Evolutionary conservation across 2,113 vertebrate genomes (phyloP).

Genomic region (Atherinomorus stipes): DNA sequence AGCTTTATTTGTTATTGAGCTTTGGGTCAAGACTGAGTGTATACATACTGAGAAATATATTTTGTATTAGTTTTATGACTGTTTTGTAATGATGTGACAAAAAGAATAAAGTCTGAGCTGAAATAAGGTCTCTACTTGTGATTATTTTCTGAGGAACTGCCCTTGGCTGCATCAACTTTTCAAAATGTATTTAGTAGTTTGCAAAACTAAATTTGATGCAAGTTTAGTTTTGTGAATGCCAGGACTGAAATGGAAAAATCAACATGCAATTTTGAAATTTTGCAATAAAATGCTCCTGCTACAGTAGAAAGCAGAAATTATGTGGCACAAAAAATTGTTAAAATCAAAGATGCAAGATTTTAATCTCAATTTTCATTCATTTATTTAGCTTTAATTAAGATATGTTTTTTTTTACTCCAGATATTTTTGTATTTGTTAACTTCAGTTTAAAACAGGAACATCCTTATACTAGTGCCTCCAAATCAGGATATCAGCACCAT

Average conservation of each 20-base stretch:
- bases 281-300: not conserved
- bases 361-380: not conserved
- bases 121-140: conserved; percentile 37
- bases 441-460: not conserved
- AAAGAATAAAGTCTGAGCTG: conserved; percentile 65
- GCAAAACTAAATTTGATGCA: not conserved
- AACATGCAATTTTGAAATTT: not conserved
- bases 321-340: not conserved
- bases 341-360: not conserved
- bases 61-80: conserved; percentile 32
- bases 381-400: too few species aligned
- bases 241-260: not conserved
- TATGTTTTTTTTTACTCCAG: not conserved
- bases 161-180: not conserved
- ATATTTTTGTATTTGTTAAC: not conserved
- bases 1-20: not conserved
- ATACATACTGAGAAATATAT: not conserved
- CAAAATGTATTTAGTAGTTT: not conserved
- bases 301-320: not conserved
- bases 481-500: conserved; percentile 68
- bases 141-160: conserved; percentile 29
- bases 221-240: not conserved
- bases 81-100: conserved; percentile 40
- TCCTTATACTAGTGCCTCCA: not conserved
- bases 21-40: not conserved